phyloP scores from a whole-genome alignment of 2,797 vertebrate genomes.

The Myripristis jacobus region DNA sequence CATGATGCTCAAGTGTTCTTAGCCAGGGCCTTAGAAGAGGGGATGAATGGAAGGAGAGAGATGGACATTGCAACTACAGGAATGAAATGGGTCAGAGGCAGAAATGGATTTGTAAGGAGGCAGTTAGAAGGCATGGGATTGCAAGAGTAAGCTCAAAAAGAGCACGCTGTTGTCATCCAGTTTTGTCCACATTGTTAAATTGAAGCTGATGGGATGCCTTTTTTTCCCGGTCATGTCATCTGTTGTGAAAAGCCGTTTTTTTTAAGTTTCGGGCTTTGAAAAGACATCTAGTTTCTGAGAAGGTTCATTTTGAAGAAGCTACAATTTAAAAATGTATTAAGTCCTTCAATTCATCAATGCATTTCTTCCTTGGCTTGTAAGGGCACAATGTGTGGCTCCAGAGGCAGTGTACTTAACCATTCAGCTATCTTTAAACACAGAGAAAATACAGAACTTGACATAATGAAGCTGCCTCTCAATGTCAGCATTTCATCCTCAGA shows the following conservation, averaged over 20 bases:
- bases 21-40: slow-evolving; percentile 58
- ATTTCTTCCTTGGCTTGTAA: too few species aligned
- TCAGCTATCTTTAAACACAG: too few species aligned
- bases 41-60: slow-evolving; percentile 54
- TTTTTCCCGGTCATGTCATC: background rate
- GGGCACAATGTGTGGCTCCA: too few species aligned
- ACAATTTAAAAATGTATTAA: too few species aligned
- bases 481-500: too few species aligned
- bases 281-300: too few species aligned
- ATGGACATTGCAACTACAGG: slow-evolving; percentile 48
- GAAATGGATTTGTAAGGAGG: slow-evolving; percentile 50
- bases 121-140: background rate
- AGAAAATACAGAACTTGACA: too few species aligned
- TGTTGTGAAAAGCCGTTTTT: background rate
- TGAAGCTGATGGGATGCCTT: slow-evolving; percentile 15
- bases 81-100: slow-evolving; percentile 52
- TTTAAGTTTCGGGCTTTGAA: too few species aligned
- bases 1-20: slow-evolving; percentile 76
- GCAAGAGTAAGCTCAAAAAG: slow-evolving; percentile 28
- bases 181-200: slow-evolving; percentile 25
- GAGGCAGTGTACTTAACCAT: too few species aligned
- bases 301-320: too few species aligned
- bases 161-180: background rate
- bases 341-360: too few species aligned
- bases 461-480: too few species aligned